Evolutionary conservation across 2,888 invertebrate species (phyloP).

Genomic region (Apamea anceps): DNA sequence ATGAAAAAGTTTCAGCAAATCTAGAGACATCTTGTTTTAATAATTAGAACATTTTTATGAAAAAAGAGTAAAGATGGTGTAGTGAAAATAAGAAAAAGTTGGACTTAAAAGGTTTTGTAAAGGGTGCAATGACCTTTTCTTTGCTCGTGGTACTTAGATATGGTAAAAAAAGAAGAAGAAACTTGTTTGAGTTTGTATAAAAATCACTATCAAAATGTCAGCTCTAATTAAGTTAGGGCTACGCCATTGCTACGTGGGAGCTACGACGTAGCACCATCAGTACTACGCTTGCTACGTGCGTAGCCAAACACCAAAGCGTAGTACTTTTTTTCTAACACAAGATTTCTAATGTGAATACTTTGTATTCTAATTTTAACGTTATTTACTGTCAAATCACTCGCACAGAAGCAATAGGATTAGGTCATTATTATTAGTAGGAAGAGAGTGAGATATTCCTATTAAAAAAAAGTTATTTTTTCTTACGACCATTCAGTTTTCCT

Average conservation of each 20-base stretch:
- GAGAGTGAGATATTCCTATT: background rate
- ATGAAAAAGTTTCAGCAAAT: conserved; percentile 32
- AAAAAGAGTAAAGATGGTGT: conserved; percentile 11
- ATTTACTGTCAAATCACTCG: background rate
- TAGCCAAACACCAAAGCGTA: background rate
- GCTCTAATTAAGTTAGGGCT: background rate
- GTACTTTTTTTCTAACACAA: background rate
- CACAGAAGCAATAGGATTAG: background rate
- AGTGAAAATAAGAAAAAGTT: conserved; percentile 8
- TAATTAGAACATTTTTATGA: conserved; percentile 40
- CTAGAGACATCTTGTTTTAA: conserved; percentile 32
- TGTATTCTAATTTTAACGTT: background rate
- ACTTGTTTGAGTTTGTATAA: background rate
- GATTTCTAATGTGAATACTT: background rate
- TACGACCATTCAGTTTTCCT: background rate
- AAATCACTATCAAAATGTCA: background rate
- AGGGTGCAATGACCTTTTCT: background rate
- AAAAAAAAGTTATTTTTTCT: background rate
- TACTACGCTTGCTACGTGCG: background rate
- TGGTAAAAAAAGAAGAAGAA: background rate
- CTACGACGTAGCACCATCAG: conserved; percentile 19
- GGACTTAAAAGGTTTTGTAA: background rate
- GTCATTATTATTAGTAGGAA: background rate
- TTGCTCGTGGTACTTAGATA: background rate
- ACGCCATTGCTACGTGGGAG: background rate